Conservation (phyloP, 2,797 vertebrate species). For the Menidia menidia region DNA sequence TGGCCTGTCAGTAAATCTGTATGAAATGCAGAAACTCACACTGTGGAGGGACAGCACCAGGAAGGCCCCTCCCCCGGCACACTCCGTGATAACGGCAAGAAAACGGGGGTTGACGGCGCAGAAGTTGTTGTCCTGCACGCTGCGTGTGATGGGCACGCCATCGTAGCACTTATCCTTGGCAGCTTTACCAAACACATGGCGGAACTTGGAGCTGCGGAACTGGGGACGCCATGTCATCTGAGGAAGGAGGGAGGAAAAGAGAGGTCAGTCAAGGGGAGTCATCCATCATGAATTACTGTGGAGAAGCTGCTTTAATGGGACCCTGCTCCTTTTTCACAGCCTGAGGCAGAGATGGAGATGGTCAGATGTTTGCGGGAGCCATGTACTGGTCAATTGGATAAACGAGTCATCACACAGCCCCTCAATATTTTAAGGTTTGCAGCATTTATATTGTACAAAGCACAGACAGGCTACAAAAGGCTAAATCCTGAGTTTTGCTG, state of each 20-base stretch:
- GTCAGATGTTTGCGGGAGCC: background rate
- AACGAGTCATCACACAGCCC: no score
- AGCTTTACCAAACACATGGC: conserved; percentile 91
- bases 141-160: conserved; percentile 90
- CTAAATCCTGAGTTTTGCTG: no score
- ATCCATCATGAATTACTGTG: conserved; percentile 25
- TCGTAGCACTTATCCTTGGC: conserved; percentile 93
- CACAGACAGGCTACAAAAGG: no score
- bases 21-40: conserved; percentile 77
- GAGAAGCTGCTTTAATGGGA: background rate
- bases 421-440: no score
- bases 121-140: conserved; percentile 94
- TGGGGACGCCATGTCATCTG: conserved; percentile 96
- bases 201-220: conserved; percentile 95
- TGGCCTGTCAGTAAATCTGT: conserved; percentile 3
- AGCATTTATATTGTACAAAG: no score
- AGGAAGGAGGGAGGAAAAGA: conserved; percentile 3
- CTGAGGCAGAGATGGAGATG: background rate
- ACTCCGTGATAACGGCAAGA: conserved; percentile 92
- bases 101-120: conserved; percentile 92
- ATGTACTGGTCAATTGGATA: background rate
- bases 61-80: conserved; percentile 90
- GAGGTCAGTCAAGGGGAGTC: conserved; percentile 49
- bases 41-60: conserved; percentile 89
- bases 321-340: background rate